Base-by-base conservation (phyloP, 2,797 vertebrate species). In the Crypturellus tataupa region DNA sequence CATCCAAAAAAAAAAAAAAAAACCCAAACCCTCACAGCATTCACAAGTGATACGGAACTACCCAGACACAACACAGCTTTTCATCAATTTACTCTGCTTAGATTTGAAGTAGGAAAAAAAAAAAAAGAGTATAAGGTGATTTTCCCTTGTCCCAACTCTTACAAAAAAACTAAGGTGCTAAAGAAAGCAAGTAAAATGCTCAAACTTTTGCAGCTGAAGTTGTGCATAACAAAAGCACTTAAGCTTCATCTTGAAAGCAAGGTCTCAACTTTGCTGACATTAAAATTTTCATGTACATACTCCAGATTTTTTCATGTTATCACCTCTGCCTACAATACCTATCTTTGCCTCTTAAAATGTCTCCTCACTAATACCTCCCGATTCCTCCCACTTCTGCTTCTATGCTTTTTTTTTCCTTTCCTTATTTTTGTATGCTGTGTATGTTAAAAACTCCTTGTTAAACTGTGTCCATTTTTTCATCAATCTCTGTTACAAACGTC, bases 1-100 rank as follows among this genome's bases (percentile, higher is more conserved):
- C 25, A 75, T 92, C 37, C n/a, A 44, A 87, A 90, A 88, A 92
- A 44, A 46, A 44, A 87, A 90, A 88, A 92, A 44, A 46, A 46
- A 16, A 18, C 44, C 44, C 11, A 4, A 4, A 6, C 3, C 23
- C 40, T 77, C 76, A 47, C 63, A 80, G 58, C 56, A 87, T 35
- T 90, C 68, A 83, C 27, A 79, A 18, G 64, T 11, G 23, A 69
- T 64, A 89, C 23, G 53, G 60, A 91, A 77, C 35, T 18, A 77
- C 29, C 7, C 68, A 85, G 37, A 72, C 3, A 27, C 23, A 35
- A 51, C 1, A 10, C 37, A 90, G 40, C 24, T 80, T 90, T 91
- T 84, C 16, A 40, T 55, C 65, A 71, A 11, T 63, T 69, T 94
- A 71, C 65, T 86, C 51, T 82, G 40, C 60, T 90, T 91, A 85